A percentile compares a stretch with the other conserved stretches of the same genome.
phyloP scores from a whole-genome alignment of 2,888 invertebrate genomes.

The Syrista parreyssii region DNA sequence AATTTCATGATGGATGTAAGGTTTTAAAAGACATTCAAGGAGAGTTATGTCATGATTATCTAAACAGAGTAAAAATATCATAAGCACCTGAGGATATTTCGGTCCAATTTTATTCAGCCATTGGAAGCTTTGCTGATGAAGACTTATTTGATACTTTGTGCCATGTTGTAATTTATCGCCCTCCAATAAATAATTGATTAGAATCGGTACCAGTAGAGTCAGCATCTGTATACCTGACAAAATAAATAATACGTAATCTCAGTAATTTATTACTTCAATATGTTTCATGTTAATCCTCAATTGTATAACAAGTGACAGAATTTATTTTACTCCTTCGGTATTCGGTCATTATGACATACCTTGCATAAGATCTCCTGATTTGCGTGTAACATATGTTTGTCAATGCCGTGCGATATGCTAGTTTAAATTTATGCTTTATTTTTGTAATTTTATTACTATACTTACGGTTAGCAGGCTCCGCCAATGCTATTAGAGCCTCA shows the following conservation, averaged over 20 bases:
- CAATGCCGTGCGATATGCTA: neutral
- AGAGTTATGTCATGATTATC: neutral
- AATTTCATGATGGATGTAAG: neutral
- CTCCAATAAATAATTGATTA: conserved; percentile 86
- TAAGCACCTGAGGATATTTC: conserved; percentile 83
- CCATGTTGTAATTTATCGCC: conserved; percentile 72
- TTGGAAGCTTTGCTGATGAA: conserved; percentile 91
- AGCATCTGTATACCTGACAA: conserved; percentile 88
- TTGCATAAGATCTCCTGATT: conserved; percentile 70
- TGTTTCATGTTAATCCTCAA: neutral
- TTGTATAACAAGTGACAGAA: neutral
- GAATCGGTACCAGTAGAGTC: conserved; percentile 88
- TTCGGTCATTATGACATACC: conserved; percentile 62
- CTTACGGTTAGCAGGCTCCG: conserved; percentile 84
- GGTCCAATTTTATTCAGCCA: conserved; percentile 93
- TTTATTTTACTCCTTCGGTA: neutral
- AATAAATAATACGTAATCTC: conserved; percentile 23
- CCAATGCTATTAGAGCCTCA: conserved; percentile 79
- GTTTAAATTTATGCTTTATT: conserved; percentile 17
- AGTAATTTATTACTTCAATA: neutral
- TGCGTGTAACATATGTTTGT: conserved; percentile 51
- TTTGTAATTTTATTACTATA: conserved; percentile 13
- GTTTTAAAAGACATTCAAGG: neutral
- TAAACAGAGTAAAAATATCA: neutral
- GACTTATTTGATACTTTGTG: conserved; percentile 74